Evolutionary conservation across 2,888 invertebrate genomes (phyloP), one percentile per base, ranked within the genome.

Genomic region (Aphelenchoides bicaudatus): DNA sequence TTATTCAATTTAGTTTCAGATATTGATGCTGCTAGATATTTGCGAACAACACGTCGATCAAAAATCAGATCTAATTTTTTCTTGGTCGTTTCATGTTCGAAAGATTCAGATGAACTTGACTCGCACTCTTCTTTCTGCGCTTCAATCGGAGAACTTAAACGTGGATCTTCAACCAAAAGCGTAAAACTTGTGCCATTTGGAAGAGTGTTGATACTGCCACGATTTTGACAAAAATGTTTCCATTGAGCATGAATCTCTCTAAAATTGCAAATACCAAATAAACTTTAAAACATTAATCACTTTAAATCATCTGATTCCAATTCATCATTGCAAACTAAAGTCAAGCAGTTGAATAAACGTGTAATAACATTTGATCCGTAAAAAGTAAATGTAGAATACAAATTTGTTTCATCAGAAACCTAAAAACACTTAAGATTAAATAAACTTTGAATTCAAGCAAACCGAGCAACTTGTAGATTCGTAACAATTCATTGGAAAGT

Each of bases 161-260:
- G 58, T 2, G 73, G 72, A 65, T 74, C 72, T 56, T 73, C 72
- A 25, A 73, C 58, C 34, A 71, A 53, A 39, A 75, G 55, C 16
- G 66, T 56, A 37, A 70, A 37, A 1, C 64, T 56, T 8, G 56
- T 47, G 21, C 72, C 72, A 58, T 71, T 66, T 4, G 50, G 50
- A 23, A 66, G 37, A 13, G 39, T 43, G 10, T 10, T n/a, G 21
- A 21, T 8, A 10, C 21, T 43, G 10, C 43, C n/a, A 25, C 25
- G 10, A 8, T 19, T 21, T 10, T 8, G 16, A 25, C n/a, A n/a
- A n/a, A 43, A 43, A 10, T 43, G 16, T n/a, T 43, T 43, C 43
- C 43, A 43, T 25, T 43, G 16, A 10, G 10, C 23, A 25, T 43
- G 43, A 25, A 43, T 43, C 6, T 10, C 10, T n/a, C 43, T 43